These are phyloP conservation scores for Tridacna crocea DNA, from an alignment of 2,888 invertebrate species.

Conservation along the genomic window DNA sequence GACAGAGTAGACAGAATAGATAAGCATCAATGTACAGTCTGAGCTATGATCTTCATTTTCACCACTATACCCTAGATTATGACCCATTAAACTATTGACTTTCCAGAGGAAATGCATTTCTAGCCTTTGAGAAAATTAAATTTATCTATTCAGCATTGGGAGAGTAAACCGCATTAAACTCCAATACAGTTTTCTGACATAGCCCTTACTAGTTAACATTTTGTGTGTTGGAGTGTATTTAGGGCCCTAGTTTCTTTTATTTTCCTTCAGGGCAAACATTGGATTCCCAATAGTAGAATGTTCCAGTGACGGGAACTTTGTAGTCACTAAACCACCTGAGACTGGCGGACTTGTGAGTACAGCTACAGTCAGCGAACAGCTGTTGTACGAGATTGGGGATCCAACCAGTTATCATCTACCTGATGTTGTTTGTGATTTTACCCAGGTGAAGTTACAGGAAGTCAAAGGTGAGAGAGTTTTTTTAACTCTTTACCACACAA, in stretches of 20 bases:
- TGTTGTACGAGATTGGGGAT: slow-evolving; percentile 85
- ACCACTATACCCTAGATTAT: too few species aligned
- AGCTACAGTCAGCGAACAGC: slow-evolving; percentile 85
- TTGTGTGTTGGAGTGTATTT: too few species aligned
- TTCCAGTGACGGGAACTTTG: slow-evolving; percentile 82
- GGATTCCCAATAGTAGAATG: slow-evolving; percentile 86
- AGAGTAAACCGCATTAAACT: neutral
- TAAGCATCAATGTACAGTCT: too few species aligned
- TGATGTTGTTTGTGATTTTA: slow-evolving; percentile 85
- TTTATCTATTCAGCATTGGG: neutral
- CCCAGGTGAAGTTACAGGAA: slow-evolving; percentile 81
- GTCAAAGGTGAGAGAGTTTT: slow-evolving; percentile 43
- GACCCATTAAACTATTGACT: too few species aligned
- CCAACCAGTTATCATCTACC: slow-evolving; percentile 85
- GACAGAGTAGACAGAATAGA: too few species aligned
- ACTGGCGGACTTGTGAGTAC: slow-evolving; percentile 85
- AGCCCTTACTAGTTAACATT: too few species aligned
- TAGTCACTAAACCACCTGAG: slow-evolving; percentile 84
- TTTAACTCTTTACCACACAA: too few species aligned
- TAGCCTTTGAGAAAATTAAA: too few species aligned
- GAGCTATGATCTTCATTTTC: too few species aligned
- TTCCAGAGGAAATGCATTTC: neutral
- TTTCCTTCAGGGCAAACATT: slow-evolving; percentile 82
- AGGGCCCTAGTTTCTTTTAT: too few species aligned
- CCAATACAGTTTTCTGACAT: too few species aligned